Base-by-base conservation (phyloP, 2,888 invertebrate species). In the Caenorhabditis plicata region DNA sequence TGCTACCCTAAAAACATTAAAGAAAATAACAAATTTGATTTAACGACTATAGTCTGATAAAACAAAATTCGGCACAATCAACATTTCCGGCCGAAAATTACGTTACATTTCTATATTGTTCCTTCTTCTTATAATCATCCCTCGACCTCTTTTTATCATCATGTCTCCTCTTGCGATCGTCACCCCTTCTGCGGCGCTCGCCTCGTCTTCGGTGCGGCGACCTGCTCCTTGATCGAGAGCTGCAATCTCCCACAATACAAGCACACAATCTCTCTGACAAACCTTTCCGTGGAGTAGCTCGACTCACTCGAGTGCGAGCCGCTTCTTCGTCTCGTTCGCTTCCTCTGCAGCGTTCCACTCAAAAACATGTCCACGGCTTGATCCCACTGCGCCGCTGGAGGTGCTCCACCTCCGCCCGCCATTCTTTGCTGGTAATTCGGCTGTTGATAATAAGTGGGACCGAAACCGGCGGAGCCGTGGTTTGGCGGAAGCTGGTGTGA, bases 391-490 rank as follows among this genome's bases (percentile, higher is more conserved):
- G 40, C 35, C 41, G 36, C 26, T 29, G 32, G 36, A 9, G n/a
- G 5, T 8, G 43, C 32, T 17, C 47, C 43, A 7, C 62, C 55
- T 25, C 55, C 55, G 8, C 51, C 60, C 3, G 29, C 11, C 17
- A 50, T 22, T 39, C 54, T 33, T 36, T 39, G 48, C 11, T 45
- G 54, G 38, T 55, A 51, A 5, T 40, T 43, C n/a, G n/a, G n/a
- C n/a, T n/a, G n/a, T n/a, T n/a, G n/a, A n/a, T n/a, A n/a, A n/a
- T n/a, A n/a, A n/a, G n/a, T n/a, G 2, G 17, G 40, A 17, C 68
- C 68, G 29, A 68, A 68, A 2, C 68, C 68, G 33, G 68, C 68
- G 9, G 46, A 31, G 26, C 68, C 68, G 31, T 68, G 68, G 41
- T 62, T 68, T 19, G 45, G 8, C 20, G 62, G 68, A 33, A 55